Conservation (phyloP, 2,113 vertebrate genomes). For the Paraplagusia blochii region DNA sequence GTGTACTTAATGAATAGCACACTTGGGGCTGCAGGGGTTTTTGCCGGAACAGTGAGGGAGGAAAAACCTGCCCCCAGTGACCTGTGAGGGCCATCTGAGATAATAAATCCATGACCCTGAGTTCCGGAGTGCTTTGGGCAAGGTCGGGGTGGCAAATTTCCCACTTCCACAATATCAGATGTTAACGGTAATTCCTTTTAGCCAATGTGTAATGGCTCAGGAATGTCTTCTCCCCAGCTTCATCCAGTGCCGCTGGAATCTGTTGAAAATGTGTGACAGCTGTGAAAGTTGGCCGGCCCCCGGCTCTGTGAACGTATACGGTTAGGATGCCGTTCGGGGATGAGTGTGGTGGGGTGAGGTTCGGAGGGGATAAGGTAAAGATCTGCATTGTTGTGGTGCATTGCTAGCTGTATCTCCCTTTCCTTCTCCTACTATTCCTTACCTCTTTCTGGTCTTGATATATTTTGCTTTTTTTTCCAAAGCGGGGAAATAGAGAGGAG, state of each 20-base stretch:
- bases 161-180: constrained; percentile 98
- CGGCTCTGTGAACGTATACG: constrained; percentile 81
- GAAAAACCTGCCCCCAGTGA: constrained; percentile 62
- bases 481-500: background rate
- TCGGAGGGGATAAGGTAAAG: constrained; percentile 1
- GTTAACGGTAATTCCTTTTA: constrained; percentile 94
- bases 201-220: constrained; percentile 92
- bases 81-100: constrained; percentile 84
- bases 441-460: background rate
- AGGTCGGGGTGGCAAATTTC: constrained; percentile 90
- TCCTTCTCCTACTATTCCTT: constrained; percentile 2
- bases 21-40: constrained; percentile 67
- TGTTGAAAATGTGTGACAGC: constrained; percentile 99
- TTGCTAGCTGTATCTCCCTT: constrained; percentile 9
- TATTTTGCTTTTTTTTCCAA: background rate
- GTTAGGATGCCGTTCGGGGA: constrained; percentile 79
- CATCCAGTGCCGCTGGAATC: constrained; percentile 91
- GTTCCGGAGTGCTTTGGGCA: constrained; percentile 92
- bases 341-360: constrained; percentile 21
- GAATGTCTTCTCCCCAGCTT: constrained; percentile 92
- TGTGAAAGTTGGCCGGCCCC: constrained; percentile 85
- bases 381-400: constrained; percentile 43
- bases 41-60: constrained; percentile 52
- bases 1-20: constrained; percentile 81
- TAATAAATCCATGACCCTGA: constrained; percentile 86